Percentiles rank a stretch among this genome's conserved stretches.
Evolutionary conservation across 2,113 vertebrate genomes (phyloP).

Genomic region (Theristicus caerulescens): DNA sequence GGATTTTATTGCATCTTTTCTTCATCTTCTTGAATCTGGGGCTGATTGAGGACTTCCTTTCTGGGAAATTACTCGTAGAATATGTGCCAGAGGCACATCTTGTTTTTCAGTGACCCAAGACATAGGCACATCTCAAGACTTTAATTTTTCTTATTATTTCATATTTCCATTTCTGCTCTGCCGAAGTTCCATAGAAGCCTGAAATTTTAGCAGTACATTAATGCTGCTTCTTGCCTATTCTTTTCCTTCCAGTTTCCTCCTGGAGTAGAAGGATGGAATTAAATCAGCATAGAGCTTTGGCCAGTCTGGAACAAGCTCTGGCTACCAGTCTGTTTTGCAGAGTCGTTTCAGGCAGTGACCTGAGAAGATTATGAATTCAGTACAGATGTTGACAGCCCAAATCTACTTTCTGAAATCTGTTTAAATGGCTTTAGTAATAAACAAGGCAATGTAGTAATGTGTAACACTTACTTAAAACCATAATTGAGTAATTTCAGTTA

Average conservation of each 20-base stretch:
- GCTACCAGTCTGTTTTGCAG: neutral
- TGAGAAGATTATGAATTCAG: neutral
- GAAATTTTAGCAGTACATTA: neutral
- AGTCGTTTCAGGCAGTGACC: neutral
- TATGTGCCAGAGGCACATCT: neutral
- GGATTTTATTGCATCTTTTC: neutral
- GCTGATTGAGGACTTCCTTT: neutral
- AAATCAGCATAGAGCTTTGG: neutral
- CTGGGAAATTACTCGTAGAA: neutral
- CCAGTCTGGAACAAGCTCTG: neutral
- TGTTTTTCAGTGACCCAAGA: neutral
- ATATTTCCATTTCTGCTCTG: neutral
- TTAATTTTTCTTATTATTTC: neutral
- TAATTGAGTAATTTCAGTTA: neutral
- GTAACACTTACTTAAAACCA: neutral
- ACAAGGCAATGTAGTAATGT: neutral
- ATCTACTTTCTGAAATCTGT: neutral
- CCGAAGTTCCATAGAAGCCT: neutral
- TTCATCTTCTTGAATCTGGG: neutral
- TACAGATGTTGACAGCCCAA: neutral
- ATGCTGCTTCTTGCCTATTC: neutral
- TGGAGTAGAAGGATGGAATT: neutral
- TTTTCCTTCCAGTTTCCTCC: neutral
- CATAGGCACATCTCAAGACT: neutral
- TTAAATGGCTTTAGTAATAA: neutral